Evolutionary conservation across 2,113 vertebrate genomes (phyloP).

Genomic region (Sinocyclocheilus anophthalmus): DNA sequence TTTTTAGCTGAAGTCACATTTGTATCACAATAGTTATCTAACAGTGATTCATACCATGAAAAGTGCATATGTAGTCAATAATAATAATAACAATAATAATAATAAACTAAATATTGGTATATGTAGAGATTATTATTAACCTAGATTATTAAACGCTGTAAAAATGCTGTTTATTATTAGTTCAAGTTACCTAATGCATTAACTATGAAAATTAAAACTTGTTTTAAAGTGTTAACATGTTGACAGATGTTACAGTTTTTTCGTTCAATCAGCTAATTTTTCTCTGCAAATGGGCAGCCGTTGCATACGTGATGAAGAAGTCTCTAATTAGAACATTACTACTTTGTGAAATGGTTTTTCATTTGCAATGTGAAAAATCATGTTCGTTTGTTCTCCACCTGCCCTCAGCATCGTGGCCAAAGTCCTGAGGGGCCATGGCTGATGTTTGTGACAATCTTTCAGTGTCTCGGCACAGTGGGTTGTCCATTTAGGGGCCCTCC

Average conservation of each 20-base stretch:
- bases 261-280: neutral
- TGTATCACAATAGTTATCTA: too few species aligned
- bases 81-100: too few species aligned
- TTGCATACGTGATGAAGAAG: constrained; percentile 2
- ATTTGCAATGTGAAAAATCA: constrained; percentile 63
- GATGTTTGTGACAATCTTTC: constrained; percentile 45
- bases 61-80: neutral
- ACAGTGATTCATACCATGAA: too few species aligned
- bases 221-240: constrained; percentile 19
- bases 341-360: neutral
- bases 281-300: constrained; percentile 8
- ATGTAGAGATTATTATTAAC: too few species aligned
- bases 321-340: neutral
- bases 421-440: constrained; percentile 43
- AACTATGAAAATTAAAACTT: neutral
- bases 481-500: constrained; percentile 48
- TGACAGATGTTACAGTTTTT: constrained; percentile 41
- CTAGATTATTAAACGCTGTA: neutral
- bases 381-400: constrained; percentile 68
- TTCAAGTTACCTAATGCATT: neutral
- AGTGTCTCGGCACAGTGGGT: constrained; percentile 56
- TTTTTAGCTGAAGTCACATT: neutral
- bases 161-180: too few species aligned
- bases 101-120: too few species aligned
- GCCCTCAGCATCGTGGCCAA: constrained; percentile 32